Conservation (phyloP, 2,797 vertebrate genomes). For the Catamblyrhynchus diadema region DNA sequence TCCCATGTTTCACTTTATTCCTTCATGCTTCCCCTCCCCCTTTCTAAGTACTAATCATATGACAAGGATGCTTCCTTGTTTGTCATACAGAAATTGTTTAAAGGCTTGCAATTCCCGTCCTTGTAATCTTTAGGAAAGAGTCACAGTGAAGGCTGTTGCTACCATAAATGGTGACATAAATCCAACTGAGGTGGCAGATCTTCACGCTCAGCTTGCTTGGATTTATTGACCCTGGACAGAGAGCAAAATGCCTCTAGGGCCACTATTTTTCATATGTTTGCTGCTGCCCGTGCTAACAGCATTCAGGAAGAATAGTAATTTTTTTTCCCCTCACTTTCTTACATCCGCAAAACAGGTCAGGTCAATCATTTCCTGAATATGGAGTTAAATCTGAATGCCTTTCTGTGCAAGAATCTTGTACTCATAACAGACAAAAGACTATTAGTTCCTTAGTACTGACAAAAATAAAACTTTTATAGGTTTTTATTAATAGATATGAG, state of each 20-base stretch:
- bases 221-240: not conserved
- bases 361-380: not conserved
- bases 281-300: not conserved
- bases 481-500: constrained; percentile 21
- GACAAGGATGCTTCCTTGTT: not conserved
- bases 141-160: not conserved
- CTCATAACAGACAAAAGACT: not conserved
- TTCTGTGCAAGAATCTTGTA: not conserved
- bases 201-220: not conserved
- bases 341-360: not conserved
- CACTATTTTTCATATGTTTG: not conserved
- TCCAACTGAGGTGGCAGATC: not conserved
- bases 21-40: not conserved
- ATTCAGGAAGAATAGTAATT: not conserved
- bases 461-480: not conserved
- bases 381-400: not conserved
- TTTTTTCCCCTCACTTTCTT: not conserved
- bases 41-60: not conserved
- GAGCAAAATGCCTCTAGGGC: not conserved
- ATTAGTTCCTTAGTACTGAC: not conserved
- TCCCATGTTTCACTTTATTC: not conserved
- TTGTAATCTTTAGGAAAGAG: not conserved
- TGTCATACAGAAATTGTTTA: not conserved
- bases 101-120: not conserved
- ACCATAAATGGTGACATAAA: constrained; percentile 43